These are phyloP conservation scores for Vollenhovia emeryi DNA, from an alignment of 1,140 invertebrate species.

Conservation along the genomic window DNA sequence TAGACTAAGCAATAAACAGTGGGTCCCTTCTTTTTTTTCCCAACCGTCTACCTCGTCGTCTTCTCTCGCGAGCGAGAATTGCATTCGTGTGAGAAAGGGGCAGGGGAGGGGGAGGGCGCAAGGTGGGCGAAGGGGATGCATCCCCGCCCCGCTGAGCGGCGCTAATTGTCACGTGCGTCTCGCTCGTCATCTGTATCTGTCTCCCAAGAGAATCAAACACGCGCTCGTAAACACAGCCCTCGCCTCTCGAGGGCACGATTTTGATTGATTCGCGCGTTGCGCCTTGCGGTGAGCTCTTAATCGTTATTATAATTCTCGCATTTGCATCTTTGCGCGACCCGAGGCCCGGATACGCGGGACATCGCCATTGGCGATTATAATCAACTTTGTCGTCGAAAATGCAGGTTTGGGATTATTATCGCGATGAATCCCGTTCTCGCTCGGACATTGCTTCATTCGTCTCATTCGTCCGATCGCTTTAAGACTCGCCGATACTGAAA, in stretches of 20 bases:
- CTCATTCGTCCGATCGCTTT: too few species aligned
- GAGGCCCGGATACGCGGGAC: slow-evolving; percentile 16
- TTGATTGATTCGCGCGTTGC: slow-evolving; percentile 48
- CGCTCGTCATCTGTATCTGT: slow-evolving; percentile 53
- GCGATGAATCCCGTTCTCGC: not conserved
- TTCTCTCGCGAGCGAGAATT: slow-evolving; percentile 11
- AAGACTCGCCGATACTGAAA: not conserved
- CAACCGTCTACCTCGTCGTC: not conserved
- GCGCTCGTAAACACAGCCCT: slow-evolving; percentile 41
- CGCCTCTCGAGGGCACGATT: slow-evolving; percentile 47
- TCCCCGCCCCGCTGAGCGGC: slow-evolving; percentile 28
- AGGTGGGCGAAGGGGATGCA: slow-evolving; percentile 27
- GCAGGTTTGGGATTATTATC: slow-evolving; percentile 4
- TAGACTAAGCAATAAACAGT: slow-evolving; percentile 19
- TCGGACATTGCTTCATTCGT: not conserved
- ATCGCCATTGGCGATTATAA: slow-evolving; percentile 23
- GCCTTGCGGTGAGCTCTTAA: slow-evolving; percentile 45
- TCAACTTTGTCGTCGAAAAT: slow-evolving; percentile 6
- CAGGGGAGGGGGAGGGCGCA: too few species aligned
- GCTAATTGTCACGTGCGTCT: slow-evolving; percentile 55
- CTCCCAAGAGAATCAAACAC: slow-evolving; percentile 47
- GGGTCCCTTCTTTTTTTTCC: not conserved
- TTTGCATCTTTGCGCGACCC: slow-evolving; percentile 42
- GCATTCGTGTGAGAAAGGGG: not conserved
- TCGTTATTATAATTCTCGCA: slow-evolving; percentile 53